phyloP scores from a whole-genome alignment of 2,113 vertebrate genomes.

The Bungarus multicinctus region DNA sequence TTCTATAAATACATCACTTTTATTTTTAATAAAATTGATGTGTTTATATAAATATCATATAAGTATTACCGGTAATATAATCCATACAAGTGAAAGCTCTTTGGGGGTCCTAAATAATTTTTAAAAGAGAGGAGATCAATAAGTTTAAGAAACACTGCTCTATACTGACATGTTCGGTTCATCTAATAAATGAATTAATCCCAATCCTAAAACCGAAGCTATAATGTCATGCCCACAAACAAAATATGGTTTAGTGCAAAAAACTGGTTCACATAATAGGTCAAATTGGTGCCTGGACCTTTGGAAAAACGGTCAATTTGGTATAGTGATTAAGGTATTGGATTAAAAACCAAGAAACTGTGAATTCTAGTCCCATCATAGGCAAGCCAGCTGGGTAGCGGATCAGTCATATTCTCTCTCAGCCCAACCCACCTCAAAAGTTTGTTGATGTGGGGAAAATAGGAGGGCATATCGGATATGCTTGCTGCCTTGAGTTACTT shows the following conservation, averaged over 20 bases:
- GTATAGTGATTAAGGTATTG: background rate
- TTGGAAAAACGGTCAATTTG: background rate
- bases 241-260: background rate
- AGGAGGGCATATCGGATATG: background rate
- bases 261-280: background rate
- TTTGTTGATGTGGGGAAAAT: background rate
- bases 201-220: background rate
- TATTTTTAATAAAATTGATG: background rate
- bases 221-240: background rate
- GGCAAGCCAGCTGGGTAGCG: background rate
- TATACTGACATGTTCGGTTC: background rate
- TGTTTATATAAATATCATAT: background rate
- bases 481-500: background rate
- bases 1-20: background rate
- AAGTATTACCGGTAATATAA: background rate
- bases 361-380: background rate
- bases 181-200: background rate
- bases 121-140: background rate
- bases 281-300: background rate
- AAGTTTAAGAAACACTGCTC: background rate
- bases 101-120: background rate
- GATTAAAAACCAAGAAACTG: background rate
- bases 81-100: background rate
- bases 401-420: background rate
- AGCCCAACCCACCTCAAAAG: background rate